Base-by-base conservation (phyloP, 2,797 vertebrate species). In the Microtus obscurus region DNA sequence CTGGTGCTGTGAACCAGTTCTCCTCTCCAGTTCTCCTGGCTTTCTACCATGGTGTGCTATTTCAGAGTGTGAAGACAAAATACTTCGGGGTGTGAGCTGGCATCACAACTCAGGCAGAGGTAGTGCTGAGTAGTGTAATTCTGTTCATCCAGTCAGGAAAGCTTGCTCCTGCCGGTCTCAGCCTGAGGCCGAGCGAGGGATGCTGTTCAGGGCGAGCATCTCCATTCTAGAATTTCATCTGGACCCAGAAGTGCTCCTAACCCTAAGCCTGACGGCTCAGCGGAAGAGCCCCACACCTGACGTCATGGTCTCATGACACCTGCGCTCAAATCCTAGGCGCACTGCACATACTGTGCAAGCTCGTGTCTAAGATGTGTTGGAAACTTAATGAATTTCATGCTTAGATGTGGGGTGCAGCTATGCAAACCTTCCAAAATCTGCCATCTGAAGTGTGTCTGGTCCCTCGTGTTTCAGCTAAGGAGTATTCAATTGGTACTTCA, bases 1-100 rank as follows among this genome's bases (percentile, higher is more conserved):
- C 87, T 92, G 89, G 56, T 95, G 77, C 59, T 93, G 86, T 78
- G 31, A 86, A 95, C 45, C 43, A 82, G 21, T 53, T 83, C 40
- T 82, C 87, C 43, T 92, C 16, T 87, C 69, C n/a, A 19, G 40
- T 67, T 19, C 56, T 91, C 90, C 37, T 43, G 65, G 25, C 94
- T 90, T 80, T 31, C 45, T 69, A 0, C 81, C 78, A 53, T 67
- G 29, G 63, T 71, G 4, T 9, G 45, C 2, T 85, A 25, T n/a
- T 67, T 73, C 81, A 82, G 7, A 71, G 37, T 90, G 6, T 29
- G n/a, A 77, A 93, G 91, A 61, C 79, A n/a, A 87, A 80, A 13
- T 94, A 23, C 61, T 81, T 87, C 86, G 29, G 29, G 78, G 2
- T 23, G 5, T 65, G 51, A 86, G 37, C 92, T 87, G 86, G 29